Evolutionary conservation across 2,113 vertebrate genomes (phyloP), one percentile per base, ranked within the genome.

Genomic region (Lamprologus tigripictilis): DNA sequence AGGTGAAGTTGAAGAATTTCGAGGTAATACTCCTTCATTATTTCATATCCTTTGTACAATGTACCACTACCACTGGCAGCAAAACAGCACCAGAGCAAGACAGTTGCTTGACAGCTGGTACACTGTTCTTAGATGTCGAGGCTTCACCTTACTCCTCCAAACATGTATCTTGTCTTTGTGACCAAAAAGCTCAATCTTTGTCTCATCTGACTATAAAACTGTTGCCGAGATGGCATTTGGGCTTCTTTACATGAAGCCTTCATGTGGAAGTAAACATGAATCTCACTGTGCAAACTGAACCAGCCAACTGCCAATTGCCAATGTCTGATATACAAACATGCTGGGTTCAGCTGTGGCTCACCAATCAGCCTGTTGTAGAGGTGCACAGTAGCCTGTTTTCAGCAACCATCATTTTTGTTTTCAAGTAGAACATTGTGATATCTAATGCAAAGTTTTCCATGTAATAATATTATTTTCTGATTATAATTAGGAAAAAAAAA

Each of bases 101-200:
- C 31, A 66, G 61, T 66, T 66, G 61, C 61, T n/a, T 2, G 61
- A 35, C 31, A 66, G 61, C 61, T 66, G 31, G 1, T 66, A 66
- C 17, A 66, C 17, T 66, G 17, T 0, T 66, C 31, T 37, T 66
- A 66, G 61, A 35, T 66, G 10, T 66, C 0, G 10, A 66, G 17
- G 31, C 61, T 42, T 16, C 66, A 71, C 66, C 35, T 71, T 71
- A 14, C 66, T 6, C n/a, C n/a, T 23, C 63, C 63, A 40, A 68
- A 68, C 35, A 23, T 23, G 0, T 40, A 40, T 23, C 35, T 71
- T 14, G n/a, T 42, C 66, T 23, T 9, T 0, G 2, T 1, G 2
- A 42, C 66, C 33, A 71, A 42, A 68, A 3, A 42, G 35, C 35
- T 71, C 5, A 40, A 71, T 23, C 35, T 42, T 66, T 66, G 1